Conservation (phyloP, 2,113 vertebrate species). For the Lathamus discolor region DNA sequence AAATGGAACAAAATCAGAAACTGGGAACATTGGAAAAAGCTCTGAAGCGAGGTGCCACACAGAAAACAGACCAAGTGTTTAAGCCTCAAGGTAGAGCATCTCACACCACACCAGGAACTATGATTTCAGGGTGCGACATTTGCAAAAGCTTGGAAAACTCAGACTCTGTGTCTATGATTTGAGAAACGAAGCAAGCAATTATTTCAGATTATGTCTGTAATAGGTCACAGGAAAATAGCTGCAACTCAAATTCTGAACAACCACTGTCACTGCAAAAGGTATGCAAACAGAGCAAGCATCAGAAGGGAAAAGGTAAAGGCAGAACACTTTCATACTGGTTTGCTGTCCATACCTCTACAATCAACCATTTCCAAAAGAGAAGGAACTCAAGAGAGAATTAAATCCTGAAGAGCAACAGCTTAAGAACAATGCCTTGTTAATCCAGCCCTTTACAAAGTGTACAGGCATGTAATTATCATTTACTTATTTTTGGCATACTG, state of each 20-base stretch:
- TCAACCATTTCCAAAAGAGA: neutral
- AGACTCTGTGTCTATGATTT: neutral
- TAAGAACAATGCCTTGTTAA: neutral
- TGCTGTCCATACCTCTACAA: neutral
- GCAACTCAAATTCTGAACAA: neutral
- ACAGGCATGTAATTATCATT: neutral
- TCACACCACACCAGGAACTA: neutral
- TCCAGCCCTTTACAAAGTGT: neutral
- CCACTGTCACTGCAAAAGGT: neutral
- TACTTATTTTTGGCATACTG: neutral
- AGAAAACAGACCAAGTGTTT: neutral
- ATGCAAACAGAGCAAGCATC: neutral
- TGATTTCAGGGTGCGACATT: neutral
- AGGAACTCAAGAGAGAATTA: neutral
- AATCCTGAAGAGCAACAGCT: neutral
- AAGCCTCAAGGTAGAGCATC: neutral
- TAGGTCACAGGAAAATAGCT: neutral
- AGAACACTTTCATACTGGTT: neutral
- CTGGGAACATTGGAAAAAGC: neutral
- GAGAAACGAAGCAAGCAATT: neutral
- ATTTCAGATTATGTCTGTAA: neutral
- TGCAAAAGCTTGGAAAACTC: neutral
- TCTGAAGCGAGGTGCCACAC: neutral
- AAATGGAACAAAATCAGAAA: neutral
- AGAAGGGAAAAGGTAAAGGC: neutral